Base-by-base conservation (phyloP, 2,888 invertebrate species). In the Automeris io region DNA sequence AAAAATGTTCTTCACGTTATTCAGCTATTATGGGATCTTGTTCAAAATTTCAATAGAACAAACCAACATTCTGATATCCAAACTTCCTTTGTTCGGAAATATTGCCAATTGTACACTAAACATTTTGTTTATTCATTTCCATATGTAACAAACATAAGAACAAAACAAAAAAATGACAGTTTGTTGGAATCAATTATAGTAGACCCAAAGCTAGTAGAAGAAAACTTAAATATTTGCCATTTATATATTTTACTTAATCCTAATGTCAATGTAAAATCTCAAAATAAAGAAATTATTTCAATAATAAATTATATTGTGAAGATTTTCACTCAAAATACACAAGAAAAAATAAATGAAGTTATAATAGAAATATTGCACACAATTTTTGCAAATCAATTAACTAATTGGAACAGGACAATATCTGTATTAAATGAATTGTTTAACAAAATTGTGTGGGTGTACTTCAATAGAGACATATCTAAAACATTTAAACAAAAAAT, bases 1-100 rank as follows among this genome's bases (percentile, higher is more conserved):
- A 90, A 89, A 59, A 89, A 89, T 44, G 86, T 90, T 18, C 73
- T 92, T 31, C 87, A 89, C 49, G 91, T 93, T 2, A 83, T 93
- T 35, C 80, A 87, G 37, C 75, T 90, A 34, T 66, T 93, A n/a
- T 90, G 89, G 79, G 77, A 81, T 6, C 60, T 82, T 35, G 54
- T 82, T 7, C 56, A 69, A 33, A 61, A 78, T 55, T 67, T 72
- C 33, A 66, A 74, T 43, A 59, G 54, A 8, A 77, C 65, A 45
- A 70, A 63, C 41, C 71, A 74, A 38, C 77, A 55, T 42, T 69
- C 74, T 0, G 76, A 87, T 32, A 65, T 90, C 11, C 74, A 81
- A 45, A 55, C 57, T n/a, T 70, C 87, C 67, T 89, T 92, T 57
- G 70, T 82, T 5, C 69, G 75, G 25, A 87, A 86, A 44, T 91